Evolutionary conservation across 2,797 vertebrate genomes (phyloP), one percentile per base, ranked within the genome.

Genomic region (Semotilus atromaculatus): DNA sequence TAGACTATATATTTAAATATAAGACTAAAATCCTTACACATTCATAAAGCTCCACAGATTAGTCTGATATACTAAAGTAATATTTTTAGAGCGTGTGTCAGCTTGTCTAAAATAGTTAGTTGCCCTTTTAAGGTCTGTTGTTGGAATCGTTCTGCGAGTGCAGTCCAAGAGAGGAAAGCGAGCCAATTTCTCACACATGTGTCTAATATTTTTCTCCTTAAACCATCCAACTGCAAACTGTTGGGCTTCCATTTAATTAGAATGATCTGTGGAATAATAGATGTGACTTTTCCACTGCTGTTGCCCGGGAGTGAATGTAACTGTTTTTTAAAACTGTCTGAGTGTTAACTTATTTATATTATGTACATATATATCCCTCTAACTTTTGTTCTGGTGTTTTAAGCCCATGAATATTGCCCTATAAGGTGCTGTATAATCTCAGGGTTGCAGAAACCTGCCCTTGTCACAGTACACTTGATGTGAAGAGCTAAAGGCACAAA

Each of bases 101-200:
- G 66, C 48, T 67, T 40, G 45, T 66, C 60, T 53, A 7, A 4
- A 55, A n/a, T 18, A 74, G 72, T 38, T 16, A 40, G 62, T 68
- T 68, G n/a, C 26, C 73, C 81, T 83, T 83, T 53, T 83, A 83
- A 38, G 81, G 72, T 36, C 7, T 6, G 11, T 21, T 75, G 31
- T 55, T 83, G 71, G 31, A 83, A 38, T 45, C 7, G 34, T 40
- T 66, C 58, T 67, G 11, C 34, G 14, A 64, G 40, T 75, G 45
- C 21, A 36, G 8, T 68, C 78, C 43, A 80, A 53, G 45, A 68
- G 31, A 36, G 21, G 14, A 29, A 43, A 0, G 19, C 5, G 3
- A 53, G 73, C 62, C 72, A 75, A 31, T 64, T 68, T 68, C 64
- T 53, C 64, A 64, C 29, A 79, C 53, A 53, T 74, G 71, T 74